Base-by-base conservation (phyloP, 2,888 invertebrate genomes). In the Elegia similella region DNA sequence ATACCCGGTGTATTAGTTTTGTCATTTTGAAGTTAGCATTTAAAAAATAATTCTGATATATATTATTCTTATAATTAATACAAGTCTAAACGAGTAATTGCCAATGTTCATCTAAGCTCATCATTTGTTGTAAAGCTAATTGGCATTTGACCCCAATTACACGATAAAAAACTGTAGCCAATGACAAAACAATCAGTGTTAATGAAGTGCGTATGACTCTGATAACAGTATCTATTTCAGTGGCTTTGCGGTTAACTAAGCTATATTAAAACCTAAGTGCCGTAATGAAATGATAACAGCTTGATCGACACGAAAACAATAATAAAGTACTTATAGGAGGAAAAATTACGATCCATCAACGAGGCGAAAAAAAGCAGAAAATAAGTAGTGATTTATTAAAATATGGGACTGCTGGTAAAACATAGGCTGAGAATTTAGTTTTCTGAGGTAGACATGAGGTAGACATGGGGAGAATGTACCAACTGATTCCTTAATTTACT, bases 131-230 rank as follows among this genome's bases (percentile, higher is more conserved):
- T 76, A 75, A 71, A 80, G 78, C 75, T 82, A 84, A 82, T 73
- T 77, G 70, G 67, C 84, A 80, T 80, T 84, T 85, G 80, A 79
- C 85, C 84, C 78, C 82, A 87, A 85, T 86, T 84, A 82, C 75
- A 76, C 73, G 82, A 83, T 81, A 78, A 84, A 80, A 82, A 84
- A 82, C 75, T 77, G 58, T 72, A 69, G 67, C 72, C 86, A 87
- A 87, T 86, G 87, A 83, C 86, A 82, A 82, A 85, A 81, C 80
- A 84, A 85, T 87, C 82, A 78, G 73, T 75, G 75, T 72, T 80
- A 81, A 82, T 80, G 75, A 82, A 79, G 79, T 73, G 73, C 74
- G 74, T n/a, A n/a, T n/a, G n/a, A n/a, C n/a, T 71, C 69, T 72
- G 72, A 75, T 74, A 80, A 79, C 73, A 72, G 67, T 62, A 16